phyloP scores from a whole-genome alignment of 1,140 invertebrate genomes.

The Portunus trituberculatus region DNA sequence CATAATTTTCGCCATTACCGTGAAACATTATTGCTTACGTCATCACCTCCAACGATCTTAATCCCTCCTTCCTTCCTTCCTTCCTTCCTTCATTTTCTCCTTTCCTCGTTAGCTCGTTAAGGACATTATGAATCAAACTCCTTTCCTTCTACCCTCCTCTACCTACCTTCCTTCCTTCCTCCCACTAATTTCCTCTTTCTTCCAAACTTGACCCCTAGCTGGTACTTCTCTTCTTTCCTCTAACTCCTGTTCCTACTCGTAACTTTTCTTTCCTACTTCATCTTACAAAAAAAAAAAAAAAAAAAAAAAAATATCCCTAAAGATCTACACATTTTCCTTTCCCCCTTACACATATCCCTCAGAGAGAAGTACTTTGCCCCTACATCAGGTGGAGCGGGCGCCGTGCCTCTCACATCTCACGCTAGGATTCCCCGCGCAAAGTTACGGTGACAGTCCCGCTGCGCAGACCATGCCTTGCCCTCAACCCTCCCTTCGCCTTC shows the following conservation, averaged over 20 bases:
- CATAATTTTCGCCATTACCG: not conserved
- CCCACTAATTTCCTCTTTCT: not conserved
- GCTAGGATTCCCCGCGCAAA: conserved; percentile 2
- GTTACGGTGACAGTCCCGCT: conserved; percentile 45
- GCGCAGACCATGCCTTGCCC: not conserved
- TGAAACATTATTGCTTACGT: not conserved
- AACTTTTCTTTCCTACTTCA: not conserved
- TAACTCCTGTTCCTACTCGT: not conserved
- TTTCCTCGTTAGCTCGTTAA: not conserved
- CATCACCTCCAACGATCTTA: not conserved
- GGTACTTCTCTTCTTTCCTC: not conserved
- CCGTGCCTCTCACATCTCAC: conserved; percentile 23
- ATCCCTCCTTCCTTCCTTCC: not conserved
- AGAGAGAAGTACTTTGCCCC: not conserved
- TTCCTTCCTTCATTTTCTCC: conserved; percentile 10
- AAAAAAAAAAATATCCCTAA: not conserved
- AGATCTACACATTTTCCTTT: conserved; percentile 3
- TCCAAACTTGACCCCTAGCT: conserved; percentile 4
- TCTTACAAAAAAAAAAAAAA: not conserved
- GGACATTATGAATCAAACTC: conserved; percentile 1
- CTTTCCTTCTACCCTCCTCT: not conserved
- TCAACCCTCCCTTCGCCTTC: not conserved
- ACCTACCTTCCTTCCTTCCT: not conserved
- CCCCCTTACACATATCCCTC: conserved; percentile 27
- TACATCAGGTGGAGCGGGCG: conserved; percentile 54